Evolutionary conservation across 2,113 vertebrate species (phyloP).

Genomic region (Motacilla tschutschensis): DNA sequence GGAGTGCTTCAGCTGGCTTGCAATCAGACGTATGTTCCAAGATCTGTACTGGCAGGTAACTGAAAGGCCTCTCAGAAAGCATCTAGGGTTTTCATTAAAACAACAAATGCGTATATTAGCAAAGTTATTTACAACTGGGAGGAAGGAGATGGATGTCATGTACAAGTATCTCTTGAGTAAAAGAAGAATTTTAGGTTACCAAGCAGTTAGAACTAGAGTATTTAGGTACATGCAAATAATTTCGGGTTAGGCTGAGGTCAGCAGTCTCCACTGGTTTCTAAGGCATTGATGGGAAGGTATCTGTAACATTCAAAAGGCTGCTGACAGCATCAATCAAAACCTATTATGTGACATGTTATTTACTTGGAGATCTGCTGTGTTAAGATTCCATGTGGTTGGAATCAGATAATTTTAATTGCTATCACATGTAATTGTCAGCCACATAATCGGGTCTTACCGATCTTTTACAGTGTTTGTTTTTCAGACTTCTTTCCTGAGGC

Average conservation of each 20-base stretch:
- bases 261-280: background rate
- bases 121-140: background rate
- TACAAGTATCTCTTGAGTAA: background rate
- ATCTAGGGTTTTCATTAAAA: background rate
- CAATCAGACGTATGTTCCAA: background rate
- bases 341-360: constrained; percentile 17
- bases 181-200: background rate
- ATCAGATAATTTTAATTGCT: constrained; percentile 66
- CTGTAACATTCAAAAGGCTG: constrained; percentile 32
- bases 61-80: background rate
- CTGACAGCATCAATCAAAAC: constrained; percentile 57
- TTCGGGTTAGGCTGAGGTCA: background rate
- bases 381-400: constrained; percentile 61
- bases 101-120: background rate
- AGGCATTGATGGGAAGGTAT: background rate
- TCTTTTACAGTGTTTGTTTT: constrained; percentile 48
- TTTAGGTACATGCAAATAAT: background rate
- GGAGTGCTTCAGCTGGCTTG: background rate
- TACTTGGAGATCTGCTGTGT: constrained; percentile 38
- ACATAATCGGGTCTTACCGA: constrained; percentile 1
- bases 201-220: background rate
- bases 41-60: constrained; percentile 10
- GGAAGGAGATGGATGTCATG: background rate
- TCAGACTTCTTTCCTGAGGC: constrained; percentile 58
- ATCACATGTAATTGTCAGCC: constrained; percentile 66